Evolutionary conservation across 1,140 invertebrate species (phyloP).

Genomic region (Druon quercuslanigerum): DNA sequence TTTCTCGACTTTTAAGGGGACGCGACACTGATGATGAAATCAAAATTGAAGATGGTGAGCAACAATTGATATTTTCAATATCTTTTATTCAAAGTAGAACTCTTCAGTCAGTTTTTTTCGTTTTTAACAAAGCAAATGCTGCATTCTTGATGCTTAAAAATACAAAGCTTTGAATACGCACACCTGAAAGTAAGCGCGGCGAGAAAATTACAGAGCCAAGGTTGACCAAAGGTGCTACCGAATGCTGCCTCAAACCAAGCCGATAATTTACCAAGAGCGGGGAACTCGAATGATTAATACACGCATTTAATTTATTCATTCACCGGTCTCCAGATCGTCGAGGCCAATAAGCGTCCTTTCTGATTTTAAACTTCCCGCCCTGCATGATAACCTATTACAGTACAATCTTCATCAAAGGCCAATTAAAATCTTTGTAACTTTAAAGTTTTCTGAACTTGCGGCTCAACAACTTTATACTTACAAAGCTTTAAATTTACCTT

Average conservation of each 20-base stretch:
- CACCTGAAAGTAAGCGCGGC: conserved; percentile 15
- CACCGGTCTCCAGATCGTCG: conserved; percentile 5
- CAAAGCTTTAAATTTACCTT: not conserved
- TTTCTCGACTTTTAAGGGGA: conserved; percentile 87
- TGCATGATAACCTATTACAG: too few species aligned
- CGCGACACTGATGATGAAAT: conserved; percentile 81
- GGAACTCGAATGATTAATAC: conserved; percentile 27
- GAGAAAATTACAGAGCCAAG: conserved; percentile 20
- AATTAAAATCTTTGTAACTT: too few species aligned
- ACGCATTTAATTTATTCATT: conserved; percentile 28
- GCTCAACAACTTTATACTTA: too few species aligned
- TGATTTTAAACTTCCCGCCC: too few species aligned
- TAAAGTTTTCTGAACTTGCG: too few species aligned
- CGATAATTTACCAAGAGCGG: conserved; percentile 8
- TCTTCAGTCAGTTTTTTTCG: not conserved
- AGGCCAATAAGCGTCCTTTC: not conserved
- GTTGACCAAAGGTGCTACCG: conserved; percentile 14
- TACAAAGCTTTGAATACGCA: conserved; percentile 18
- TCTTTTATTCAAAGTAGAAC: not conserved
- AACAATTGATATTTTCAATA: conserved; percentile 34
- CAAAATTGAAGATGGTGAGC: conserved; percentile 58
- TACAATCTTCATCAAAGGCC: too few species aligned
- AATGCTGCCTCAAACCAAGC: conserved; percentile 2
- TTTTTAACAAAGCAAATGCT: not conserved
- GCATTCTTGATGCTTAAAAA: not conserved